phyloP scores from a whole-genome alignment of 2,888 invertebrate genomes.

The Troides oblongomaculatus region DNA sequence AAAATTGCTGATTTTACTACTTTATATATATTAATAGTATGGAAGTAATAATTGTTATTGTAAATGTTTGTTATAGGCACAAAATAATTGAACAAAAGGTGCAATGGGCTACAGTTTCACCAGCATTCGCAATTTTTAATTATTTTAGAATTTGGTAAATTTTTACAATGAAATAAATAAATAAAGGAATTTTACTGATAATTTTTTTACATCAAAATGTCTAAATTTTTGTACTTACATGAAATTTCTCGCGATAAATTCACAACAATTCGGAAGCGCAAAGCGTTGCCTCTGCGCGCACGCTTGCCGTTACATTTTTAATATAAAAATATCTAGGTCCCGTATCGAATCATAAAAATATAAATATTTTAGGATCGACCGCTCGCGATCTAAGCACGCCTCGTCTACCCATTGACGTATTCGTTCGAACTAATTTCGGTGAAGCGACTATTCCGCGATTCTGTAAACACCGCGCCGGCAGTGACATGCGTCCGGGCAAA shows the following conservation, averaged over 20 bases:
- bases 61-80: background rate
- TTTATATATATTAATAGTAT: background rate
- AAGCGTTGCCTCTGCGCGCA: slow-evolving; percentile 39
- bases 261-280: slow-evolving; percentile 12
- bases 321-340: slow-evolving; percentile 64
- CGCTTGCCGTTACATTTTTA: slow-evolving; percentile 63
- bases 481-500: slow-evolving; percentile 54
- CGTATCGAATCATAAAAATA: slow-evolving; percentile 74
- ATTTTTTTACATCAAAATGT: background rate
- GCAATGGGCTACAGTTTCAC: background rate
- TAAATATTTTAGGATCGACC: slow-evolving; percentile 66
- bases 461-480: slow-evolving; percentile 72
- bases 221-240: slow-evolving; percentile 37
- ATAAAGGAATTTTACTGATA: background rate
- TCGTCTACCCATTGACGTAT: slow-evolving; percentile 76
- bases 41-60: background rate
- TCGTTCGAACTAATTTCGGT: slow-evolving; percentile 77
- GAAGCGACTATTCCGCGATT: slow-evolving; percentile 77
- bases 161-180: background rate
- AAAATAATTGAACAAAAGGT: too few species aligned
- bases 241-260: slow-evolving; percentile 34
- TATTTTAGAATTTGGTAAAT: background rate
- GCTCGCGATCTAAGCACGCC: slow-evolving; percentile 57
- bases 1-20: background rate
- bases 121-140: background rate